A percentile compares a stretch with the other conserved stretches of the same genome.
These are phyloP conservation scores for Lepilemur septentrionalis DNA, from an alignment of 2,797 vertebrate genomes.

Conservation along the genomic window DNA sequence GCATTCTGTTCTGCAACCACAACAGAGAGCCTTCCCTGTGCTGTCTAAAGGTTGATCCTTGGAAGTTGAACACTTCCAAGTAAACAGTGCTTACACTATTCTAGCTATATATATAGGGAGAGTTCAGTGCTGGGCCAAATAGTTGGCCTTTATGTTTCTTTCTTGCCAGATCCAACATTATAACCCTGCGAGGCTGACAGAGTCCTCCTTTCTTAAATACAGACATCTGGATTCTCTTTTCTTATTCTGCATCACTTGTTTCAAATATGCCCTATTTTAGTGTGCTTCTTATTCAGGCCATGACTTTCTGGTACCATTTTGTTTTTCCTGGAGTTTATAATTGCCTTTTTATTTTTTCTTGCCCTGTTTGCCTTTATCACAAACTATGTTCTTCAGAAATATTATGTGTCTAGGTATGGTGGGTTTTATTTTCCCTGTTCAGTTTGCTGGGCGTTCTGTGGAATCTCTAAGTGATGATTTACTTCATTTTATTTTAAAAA, in stretches of 20 bases:
- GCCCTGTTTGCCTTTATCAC: background rate
- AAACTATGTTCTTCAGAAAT: background rate
- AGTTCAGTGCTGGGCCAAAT: background rate
- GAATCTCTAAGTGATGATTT: background rate
- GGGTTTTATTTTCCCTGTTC: background rate
- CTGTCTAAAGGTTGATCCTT: background rate
- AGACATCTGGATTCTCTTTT: background rate
- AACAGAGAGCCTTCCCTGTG: background rate
- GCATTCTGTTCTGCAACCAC: background rate
- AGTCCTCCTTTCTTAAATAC: background rate
- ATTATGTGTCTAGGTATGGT: background rate
- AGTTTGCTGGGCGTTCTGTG: background rate
- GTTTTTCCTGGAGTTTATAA: conserved; percentile 43
- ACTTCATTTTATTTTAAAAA: conserved; percentile 1
- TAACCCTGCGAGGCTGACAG: background rate
- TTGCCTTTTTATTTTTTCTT: conserved; percentile 46
- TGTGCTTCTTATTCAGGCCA: background rate
- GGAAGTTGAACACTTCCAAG: background rate
- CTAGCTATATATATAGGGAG: background rate
- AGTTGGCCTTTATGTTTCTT: background rate
- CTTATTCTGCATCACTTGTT: background rate
- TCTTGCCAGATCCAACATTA: background rate
- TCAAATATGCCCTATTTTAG: background rate
- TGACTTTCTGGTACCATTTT: background rate
- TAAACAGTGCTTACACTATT: background rate